Percentiles rank a stretch among this genome's conserved stretches.
These are phyloP conservation scores for Philypnodon macrostomus DNA, from an alignment of 2,797 vertebrate species.

Conservation along the genomic window DNA sequence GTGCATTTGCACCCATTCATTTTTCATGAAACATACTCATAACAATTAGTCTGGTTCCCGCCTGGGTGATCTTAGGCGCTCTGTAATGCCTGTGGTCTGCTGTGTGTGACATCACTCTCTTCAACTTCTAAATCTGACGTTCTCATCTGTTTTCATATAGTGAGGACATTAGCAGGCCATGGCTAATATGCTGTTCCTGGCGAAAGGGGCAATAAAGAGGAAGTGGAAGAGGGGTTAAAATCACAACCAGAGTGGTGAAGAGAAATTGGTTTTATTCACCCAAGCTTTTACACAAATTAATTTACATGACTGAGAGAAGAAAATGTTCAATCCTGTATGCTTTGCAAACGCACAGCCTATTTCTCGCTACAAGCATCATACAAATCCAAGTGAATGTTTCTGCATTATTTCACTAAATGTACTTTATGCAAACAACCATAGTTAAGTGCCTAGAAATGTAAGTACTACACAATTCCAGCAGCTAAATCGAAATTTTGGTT, in stretches of 20 bases:
- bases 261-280: slow-evolving; percentile 64
- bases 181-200: slow-evolving; percentile 67
- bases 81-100: slow-evolving; percentile 68
- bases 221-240: slow-evolving; percentile 22
- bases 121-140: slow-evolving; percentile 75
- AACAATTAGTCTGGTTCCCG: slow-evolving; percentile 83
- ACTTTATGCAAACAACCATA: slow-evolving; percentile 61
- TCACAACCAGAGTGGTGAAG: slow-evolving; percentile 43
- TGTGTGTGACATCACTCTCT: slow-evolving; percentile 79
- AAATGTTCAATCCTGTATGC: slow-evolving; percentile 61
- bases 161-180: slow-evolving; percentile 68
- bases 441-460: slow-evolving; percentile 59
- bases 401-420: slow-evolving; percentile 61
- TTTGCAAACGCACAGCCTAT: slow-evolving; percentile 50
- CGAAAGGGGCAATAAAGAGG: slow-evolving; percentile 64
- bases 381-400: slow-evolving; percentile 57
- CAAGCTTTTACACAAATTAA: slow-evolving; percentile 70
- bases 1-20: slow-evolving; percentile 81
- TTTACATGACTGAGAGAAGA: slow-evolving; percentile 63
- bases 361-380: slow-evolving; percentile 54
- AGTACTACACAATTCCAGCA: slow-evolving; percentile 21
- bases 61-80: slow-evolving; percentile 76
- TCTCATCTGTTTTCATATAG: slow-evolving; percentile 74
- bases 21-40: slow-evolving; percentile 83
- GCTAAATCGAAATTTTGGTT: slow-evolving; percentile 46